These are phyloP conservation scores for Bicyclus anynana DNA, from an alignment of 1,140 invertebrate genomes.

Conservation along the genomic window DNA sequence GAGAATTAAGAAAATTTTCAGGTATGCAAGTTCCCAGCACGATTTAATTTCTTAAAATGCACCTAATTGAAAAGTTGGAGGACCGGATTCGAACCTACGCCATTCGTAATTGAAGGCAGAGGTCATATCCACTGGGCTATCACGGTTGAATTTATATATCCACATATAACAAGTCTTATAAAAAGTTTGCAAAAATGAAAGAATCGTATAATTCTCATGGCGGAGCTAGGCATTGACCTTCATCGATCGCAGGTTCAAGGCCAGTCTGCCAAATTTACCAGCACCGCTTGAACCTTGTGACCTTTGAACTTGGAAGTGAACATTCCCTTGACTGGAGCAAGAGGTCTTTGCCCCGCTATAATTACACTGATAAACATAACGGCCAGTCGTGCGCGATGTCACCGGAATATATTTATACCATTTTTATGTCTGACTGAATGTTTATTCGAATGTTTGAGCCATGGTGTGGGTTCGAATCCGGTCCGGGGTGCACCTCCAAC, in stretches of 20 bases:
- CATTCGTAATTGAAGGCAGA: too few relatives aligned
- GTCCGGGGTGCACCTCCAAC: too few relatives aligned
- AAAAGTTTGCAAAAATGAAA: not conserved
- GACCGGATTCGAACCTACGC: too few relatives aligned
- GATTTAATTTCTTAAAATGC: too few relatives aligned
- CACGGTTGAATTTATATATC: too few relatives aligned
- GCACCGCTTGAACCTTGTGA: constrained; percentile 51
- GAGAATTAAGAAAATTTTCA: too few relatives aligned
- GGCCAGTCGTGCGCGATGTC: constrained; percentile 6
- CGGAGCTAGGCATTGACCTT: constrained; percentile 28
- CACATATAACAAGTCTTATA: not conserved
- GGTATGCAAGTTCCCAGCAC: too few relatives aligned
- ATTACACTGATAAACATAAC: constrained; percentile 60
- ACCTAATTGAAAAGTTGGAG: too few relatives aligned
- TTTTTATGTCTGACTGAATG: not conserved
- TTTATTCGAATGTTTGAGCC: too few relatives aligned
- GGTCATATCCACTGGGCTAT: too few relatives aligned
- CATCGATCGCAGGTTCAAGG: constrained; percentile 40
- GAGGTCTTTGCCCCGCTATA: constrained; percentile 57
- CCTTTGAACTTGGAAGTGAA: constrained; percentile 70
- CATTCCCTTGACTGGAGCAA: constrained; percentile 64
- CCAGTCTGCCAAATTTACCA: constrained; percentile 40
- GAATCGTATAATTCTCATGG: not conserved
- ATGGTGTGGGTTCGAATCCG: too few relatives aligned
- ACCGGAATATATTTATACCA: constrained; percentile 7